Percentiles rank a stretch among this genome's conserved stretches.
Conservation (phyloP, 2,797 vertebrate species). For the Darevskia nairensis region DNA sequence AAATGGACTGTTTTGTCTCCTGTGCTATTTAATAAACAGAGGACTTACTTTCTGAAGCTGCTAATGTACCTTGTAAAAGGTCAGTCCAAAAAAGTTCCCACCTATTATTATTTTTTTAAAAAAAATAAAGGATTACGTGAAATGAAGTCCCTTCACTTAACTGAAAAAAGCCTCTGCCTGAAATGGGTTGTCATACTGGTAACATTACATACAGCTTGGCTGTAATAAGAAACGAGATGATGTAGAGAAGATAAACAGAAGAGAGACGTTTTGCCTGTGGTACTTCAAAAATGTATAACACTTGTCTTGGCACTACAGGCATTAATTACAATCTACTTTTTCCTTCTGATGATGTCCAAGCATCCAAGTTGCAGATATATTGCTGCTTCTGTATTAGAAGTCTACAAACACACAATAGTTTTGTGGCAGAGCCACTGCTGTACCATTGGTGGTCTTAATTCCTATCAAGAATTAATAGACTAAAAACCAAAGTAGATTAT, state of each 20-base stretch:
- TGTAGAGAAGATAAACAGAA: slow-evolving; percentile 60
- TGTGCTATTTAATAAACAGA: slow-evolving; percentile 59
- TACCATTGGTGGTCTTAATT: not conserved
- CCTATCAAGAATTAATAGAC: not conserved
- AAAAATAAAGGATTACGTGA: slow-evolving; percentile 26
- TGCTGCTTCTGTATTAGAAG: not conserved
- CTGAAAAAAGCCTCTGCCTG: slow-evolving; percentile 35
- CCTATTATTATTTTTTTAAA: slow-evolving; percentile 42
- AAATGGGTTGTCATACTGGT: slow-evolving; percentile 47
- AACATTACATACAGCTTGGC: slow-evolving; percentile 51
- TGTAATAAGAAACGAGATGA: slow-evolving; percentile 54
- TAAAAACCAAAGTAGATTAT: not conserved
- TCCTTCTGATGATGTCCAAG: not conserved
- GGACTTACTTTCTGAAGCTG: slow-evolving; percentile 45
- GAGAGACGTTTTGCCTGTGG: slow-evolving; percentile 60
- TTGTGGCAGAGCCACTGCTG: not conserved
- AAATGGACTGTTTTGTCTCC: slow-evolving; percentile 62
- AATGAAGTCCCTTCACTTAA: slow-evolving; percentile 29
- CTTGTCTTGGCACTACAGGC: slow-evolving; percentile 1
- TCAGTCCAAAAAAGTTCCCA: slow-evolving; percentile 23
- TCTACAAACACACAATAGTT: not conserved
- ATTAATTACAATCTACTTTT: not conserved
- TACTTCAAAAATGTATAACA: slow-evolving; percentile 67
- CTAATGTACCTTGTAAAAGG: slow-evolving; percentile 66
- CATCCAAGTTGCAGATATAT: not conserved